Evolutionary conservation across 2,113 vertebrate species (phyloP).

Genomic region (Alligator mississippiensis): DNA sequence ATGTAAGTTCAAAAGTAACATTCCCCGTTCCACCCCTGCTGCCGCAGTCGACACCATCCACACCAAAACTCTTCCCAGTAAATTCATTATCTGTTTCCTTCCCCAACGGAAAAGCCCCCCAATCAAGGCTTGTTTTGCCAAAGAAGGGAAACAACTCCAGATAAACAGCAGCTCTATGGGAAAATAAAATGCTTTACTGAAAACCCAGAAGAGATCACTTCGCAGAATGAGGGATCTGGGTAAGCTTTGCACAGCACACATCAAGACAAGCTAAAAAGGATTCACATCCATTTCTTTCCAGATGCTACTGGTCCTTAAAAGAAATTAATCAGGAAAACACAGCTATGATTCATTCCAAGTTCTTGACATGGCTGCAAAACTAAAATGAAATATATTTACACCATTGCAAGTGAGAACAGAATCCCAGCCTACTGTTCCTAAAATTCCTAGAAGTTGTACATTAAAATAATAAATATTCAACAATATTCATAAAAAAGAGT

Average conservation of each 20-base stretch:
- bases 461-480: neutral
- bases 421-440: neutral
- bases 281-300: neutral
- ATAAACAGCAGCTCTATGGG: constrained; percentile 66
- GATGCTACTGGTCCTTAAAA: neutral
- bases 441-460: neutral
- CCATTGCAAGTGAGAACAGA: neutral
- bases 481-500: neutral
- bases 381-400: neutral
- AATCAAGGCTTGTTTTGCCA: constrained; percentile 47
- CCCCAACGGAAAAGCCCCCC: constrained; percentile 52
- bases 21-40: constrained; percentile 38
- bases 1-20: constrained; percentile 48
- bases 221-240: constrained; percentile 14
- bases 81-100: constrained; percentile 73
- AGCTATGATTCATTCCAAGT: neutral
- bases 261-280: neutral
- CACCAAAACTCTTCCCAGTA: constrained; percentile 58
- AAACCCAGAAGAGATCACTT: constrained; percentile 31
- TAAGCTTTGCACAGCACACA: constrained; percentile 33
- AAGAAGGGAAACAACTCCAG: constrained; percentile 65
- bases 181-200: constrained; percentile 46
- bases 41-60: neutral
- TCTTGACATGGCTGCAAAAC: neutral
- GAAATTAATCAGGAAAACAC: neutral